A percentile compares a stretch with the other conserved stretches of the same genome.
These are phyloP conservation scores for Hypsopygia costalis DNA, from an alignment of 2,888 invertebrate species.

Conservation along the genomic window DNA sequence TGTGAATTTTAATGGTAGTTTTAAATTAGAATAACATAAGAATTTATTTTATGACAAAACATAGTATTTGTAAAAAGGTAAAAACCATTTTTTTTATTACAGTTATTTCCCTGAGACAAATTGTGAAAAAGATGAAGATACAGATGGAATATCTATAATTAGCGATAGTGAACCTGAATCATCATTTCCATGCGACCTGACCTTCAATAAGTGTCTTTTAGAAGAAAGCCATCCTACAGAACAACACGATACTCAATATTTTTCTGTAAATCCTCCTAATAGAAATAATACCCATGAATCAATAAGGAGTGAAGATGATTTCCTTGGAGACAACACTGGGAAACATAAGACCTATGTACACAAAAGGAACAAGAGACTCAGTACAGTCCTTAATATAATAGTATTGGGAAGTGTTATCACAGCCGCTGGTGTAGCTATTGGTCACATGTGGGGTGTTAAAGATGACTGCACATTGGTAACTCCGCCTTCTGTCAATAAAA, in stretches of 20 bases:
- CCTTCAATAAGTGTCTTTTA: conserved; percentile 31
- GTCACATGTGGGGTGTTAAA: conserved; percentile 74
- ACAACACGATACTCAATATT: conserved; percentile 29
- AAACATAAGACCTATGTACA: conserved; percentile 74
- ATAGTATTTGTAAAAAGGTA: no score
- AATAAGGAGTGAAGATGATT: conserved; percentile 46
- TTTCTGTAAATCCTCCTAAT: conserved; percentile 32
- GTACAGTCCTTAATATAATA: conserved; percentile 68
- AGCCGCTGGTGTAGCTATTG: conserved; percentile 71
- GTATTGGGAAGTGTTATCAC: conserved; percentile 73
- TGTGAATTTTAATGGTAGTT: no score
- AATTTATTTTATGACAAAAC: no score
- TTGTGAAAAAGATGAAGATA: conserved; percentile 70
- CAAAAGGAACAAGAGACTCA: conserved; percentile 66
- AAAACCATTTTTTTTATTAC: conserved; percentile 23
- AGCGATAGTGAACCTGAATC: conserved; percentile 71
- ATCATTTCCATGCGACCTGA: conserved; percentile 38
- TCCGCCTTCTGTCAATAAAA: conserved; percentile 65
- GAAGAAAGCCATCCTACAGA: conserved; percentile 39
- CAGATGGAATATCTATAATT: conserved; percentile 75
- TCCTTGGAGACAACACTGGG: conserved; percentile 45
- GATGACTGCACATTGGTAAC: conserved; percentile 60
- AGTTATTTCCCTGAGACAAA: conserved; percentile 35
- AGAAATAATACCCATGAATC: conserved; percentile 37
- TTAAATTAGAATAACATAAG: no score